A percentile compares a stretch with the other conserved stretches of the same genome.
Conservation (phyloP, 1,140 invertebrate genomes). For the Anadara kagoshimensis region DNA sequence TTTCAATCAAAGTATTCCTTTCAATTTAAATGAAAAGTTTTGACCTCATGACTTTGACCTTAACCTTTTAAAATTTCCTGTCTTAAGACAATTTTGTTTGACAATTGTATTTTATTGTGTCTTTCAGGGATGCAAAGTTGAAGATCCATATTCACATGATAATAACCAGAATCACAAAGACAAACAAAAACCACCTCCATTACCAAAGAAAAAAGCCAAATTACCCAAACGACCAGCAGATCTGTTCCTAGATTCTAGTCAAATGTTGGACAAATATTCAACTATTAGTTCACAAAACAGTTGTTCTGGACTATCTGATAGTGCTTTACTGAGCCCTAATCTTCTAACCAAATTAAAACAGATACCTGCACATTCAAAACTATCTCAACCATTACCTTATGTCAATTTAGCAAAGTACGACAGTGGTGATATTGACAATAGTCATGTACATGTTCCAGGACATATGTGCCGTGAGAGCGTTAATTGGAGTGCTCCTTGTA, state of each 20-base stretch:
- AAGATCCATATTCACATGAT: neutral
- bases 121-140: slow-evolving; percentile 9
- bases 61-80: too few species aligned
- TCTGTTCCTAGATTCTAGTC: slow-evolving; percentile 22
- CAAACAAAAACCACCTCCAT: slow-evolving; percentile 44
- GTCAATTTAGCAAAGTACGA: slow-evolving; percentile 67
- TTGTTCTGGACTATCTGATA: slow-evolving; percentile 26
- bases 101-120: neutral
- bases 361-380: slow-evolving; percentile 58
- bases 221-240: slow-evolving; percentile 20
- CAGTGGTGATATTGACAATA: slow-evolving; percentile 52
- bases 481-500: slow-evolving; percentile 31
- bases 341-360: slow-evolving; percentile 60
- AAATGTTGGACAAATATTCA: slow-evolving; percentile 4
- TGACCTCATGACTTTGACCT: too few species aligned
- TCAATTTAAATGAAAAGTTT: too few species aligned
- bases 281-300: slow-evolving; percentile 23
- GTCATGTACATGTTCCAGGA: slow-evolving; percentile 56
- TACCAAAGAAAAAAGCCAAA: slow-evolving; percentile 40
- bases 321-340: slow-evolving; percentile 54
- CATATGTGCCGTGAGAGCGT: slow-evolving; percentile 2
- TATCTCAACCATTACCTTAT: slow-evolving; percentile 65
- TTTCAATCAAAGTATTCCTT: too few species aligned
- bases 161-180: slow-evolving; percentile 14
- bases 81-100: too few species aligned